Conservation (phyloP, 1,140 invertebrate genomes). For the Campodea augens region DNA sequence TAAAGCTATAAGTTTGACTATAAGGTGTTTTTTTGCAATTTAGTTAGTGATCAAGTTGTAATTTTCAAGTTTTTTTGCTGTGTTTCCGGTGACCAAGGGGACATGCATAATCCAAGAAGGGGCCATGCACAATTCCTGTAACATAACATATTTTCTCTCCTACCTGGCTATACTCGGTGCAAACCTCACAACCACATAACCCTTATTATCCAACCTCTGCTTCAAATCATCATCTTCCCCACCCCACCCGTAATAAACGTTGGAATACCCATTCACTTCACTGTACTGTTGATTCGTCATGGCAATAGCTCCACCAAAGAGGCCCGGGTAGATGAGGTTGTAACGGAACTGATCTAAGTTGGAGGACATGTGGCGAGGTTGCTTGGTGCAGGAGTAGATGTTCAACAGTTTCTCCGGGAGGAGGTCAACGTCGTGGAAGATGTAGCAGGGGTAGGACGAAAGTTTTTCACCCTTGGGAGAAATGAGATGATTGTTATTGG, state of each 20-base stretch:
- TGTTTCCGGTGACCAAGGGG: too few relatives aligned
- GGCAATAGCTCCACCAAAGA: slow-evolving; percentile 58
- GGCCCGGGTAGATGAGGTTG: slow-evolving; percentile 47
- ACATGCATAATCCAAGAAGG: slow-evolving; percentile 14
- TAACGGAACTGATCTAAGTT: slow-evolving; percentile 76
- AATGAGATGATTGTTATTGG: neutral
- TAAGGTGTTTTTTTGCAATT: too few relatives aligned
- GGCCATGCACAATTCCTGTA: slow-evolving; percentile 8
- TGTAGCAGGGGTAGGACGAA: slow-evolving; percentile 60
- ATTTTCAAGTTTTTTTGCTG: too few relatives aligned
- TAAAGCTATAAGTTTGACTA: too few relatives aligned
- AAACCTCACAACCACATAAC: slow-evolving; percentile 43
- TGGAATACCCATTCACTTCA: slow-evolving; percentile 78
- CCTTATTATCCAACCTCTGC: slow-evolving; percentile 29
- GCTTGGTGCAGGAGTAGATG: slow-evolving; percentile 71
- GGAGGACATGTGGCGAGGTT: slow-evolving; percentile 80
- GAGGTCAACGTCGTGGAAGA: slow-evolving; percentile 90
- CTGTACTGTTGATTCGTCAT: slow-evolving; percentile 49
- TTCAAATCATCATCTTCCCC: slow-evolving; percentile 85
- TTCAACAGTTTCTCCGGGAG: slow-evolving; percentile 75
- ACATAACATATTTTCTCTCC: too few relatives aligned
- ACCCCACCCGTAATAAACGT: slow-evolving; percentile 70
- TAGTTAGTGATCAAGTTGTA: too few relatives aligned
- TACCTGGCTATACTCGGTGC: slow-evolving; percentile 41
- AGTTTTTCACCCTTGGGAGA: too few relatives aligned